These are phyloP conservation scores for Tipula helvola DNA, from an alignment of 2,888 invertebrate genomes.

Conservation along the genomic window DNA sequence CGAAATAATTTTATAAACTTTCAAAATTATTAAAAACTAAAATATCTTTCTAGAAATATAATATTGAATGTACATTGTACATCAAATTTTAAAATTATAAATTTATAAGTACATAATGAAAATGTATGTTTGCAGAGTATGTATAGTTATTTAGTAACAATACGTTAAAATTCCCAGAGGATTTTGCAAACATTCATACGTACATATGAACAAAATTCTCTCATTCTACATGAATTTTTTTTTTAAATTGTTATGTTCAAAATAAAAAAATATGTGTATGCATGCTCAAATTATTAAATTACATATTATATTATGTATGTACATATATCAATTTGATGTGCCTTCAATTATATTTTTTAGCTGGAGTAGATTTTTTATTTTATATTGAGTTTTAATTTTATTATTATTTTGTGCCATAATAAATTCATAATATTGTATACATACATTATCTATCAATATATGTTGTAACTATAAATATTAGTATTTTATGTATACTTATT, in stretches of 20 bases:
- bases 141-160: neutral
- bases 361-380: neutral
- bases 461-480: neutral
- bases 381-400: neutral
- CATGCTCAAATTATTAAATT: neutral
- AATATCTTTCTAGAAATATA: neutral
- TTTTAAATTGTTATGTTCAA: neutral
- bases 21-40: neutral
- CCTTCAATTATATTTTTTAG: neutral
- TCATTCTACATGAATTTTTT: neutral
- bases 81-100: neutral
- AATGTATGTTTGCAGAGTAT: neutral
- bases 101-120: neutral
- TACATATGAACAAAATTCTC: neutral
- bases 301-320: neutral
- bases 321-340: neutral
- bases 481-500: neutral
- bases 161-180: neutral
- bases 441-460: neutral
- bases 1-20: neutral
- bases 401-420: neutral
- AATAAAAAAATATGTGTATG: neutral
- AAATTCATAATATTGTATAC: neutral
- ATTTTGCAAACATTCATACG: neutral
- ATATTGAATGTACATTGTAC: neutral